Evolutionary conservation across 1,140 invertebrate species (phyloP), one percentile per base, ranked within the genome.

Genomic region (Chlorops oryzae): DNA sequence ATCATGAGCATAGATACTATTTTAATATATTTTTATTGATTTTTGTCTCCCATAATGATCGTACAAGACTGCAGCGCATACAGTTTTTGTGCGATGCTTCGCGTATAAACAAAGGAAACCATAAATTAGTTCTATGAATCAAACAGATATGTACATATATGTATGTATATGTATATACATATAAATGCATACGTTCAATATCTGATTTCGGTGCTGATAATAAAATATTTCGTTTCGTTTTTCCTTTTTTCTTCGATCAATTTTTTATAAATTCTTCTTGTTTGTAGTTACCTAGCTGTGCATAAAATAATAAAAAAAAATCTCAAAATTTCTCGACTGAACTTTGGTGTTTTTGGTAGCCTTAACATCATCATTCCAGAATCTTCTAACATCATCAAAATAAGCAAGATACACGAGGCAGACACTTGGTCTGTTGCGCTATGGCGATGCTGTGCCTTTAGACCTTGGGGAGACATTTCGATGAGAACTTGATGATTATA

Each of bases 71-170:
- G 17, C 10, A 27, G 2, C 41, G 5, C n/a, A n/a, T 25, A 10
- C 40, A 9, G 2, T n/a, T 20, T 6, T 4, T 6, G 47, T 47
- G 42, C 41, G 41, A 21, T 21, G 21, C 13, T 34, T 17, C 9
- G 43, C 35, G 21, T 24, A 9, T 22, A 54, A 52, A 51, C 51
- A 47, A 66, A 65, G 63, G 63, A 63, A 63, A 63, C 62, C 55
- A 66, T 66, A 66, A 66, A 66, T 66, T 67, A 66, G 63, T 53
- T 66, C 64, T 66, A 66, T 66, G 63, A 66, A 67, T 65, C 64
- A 65, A 65, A 43, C 20, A 47, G 18, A n/a, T n/a, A n/a, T n/a
- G n/a, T n/a, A n/a, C n/a, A n/a, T n/a, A n/a, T n/a, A n/a, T n/a
- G n/a, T n/a, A n/a, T n/a, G n/a, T n/a, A n/a, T n/a, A n/a, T n/a